These are phyloP conservation scores for Dendrolimus pini DNA, from an alignment of 2,888 invertebrate genomes.

Conservation along the genomic window DNA sequence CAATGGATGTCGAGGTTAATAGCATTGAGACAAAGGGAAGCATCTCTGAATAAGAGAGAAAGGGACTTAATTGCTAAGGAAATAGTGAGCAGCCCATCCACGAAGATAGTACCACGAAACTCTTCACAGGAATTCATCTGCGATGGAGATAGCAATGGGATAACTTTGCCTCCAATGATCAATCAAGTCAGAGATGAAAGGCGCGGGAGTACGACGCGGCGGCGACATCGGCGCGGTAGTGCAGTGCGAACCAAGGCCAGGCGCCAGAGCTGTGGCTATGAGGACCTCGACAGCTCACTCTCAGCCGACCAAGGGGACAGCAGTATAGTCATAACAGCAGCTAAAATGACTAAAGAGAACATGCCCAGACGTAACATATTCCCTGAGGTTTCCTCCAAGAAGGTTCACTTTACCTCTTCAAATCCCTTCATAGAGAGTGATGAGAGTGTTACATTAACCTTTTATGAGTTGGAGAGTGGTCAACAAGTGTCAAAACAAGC, in stretches of 20 bases:
- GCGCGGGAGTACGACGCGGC: conserved; percentile 33
- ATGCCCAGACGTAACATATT: conserved; percentile 65
- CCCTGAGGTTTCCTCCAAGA: conserved; percentile 51
- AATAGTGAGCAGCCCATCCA: conserved; percentile 53
- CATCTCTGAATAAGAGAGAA: conserved; percentile 69
- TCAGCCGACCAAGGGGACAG: conserved; percentile 76
- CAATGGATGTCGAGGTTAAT: conserved; percentile 77
- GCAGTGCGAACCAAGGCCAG: conserved; percentile 40
- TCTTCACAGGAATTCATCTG: conserved; percentile 23
- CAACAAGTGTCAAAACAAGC: conserved; percentile 34
- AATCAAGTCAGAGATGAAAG: conserved; percentile 26
- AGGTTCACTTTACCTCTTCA: conserved; percentile 62
- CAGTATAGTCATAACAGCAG: conserved; percentile 72
- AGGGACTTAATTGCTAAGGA: conserved; percentile 61
- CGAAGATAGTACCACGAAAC: conserved; percentile 39
- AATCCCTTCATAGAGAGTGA: conserved; percentile 71
- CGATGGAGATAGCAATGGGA: conserved; percentile 45
- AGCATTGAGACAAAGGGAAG: conserved; percentile 68
- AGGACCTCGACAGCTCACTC: conserved; percentile 76
- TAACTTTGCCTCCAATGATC: conserved; percentile 57
- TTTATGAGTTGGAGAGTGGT: conserved; percentile 58
- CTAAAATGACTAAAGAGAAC: conserved; percentile 61
- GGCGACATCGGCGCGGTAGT: conserved; percentile 38
- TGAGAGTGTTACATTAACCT: conserved; percentile 67
- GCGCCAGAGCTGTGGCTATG: conserved; percentile 59